These are phyloP conservation scores for Corticium candelabrum DNA, from an alignment of 37 sponge, comb jelly and placozoan species.

Conservation along the genomic window DNA sequence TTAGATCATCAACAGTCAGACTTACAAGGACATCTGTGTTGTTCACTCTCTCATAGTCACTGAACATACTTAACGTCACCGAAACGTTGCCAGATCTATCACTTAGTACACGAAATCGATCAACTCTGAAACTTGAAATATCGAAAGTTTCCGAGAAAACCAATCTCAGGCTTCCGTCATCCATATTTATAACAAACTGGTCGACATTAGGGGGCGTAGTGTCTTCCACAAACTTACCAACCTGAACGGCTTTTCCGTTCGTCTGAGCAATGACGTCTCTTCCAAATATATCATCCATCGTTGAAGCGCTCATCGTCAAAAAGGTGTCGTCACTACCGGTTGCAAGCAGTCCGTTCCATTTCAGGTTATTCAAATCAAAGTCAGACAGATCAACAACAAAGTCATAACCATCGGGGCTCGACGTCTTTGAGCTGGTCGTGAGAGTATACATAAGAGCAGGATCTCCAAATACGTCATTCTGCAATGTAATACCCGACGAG, in stretches of 20 bases:
- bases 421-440: constrained; percentile 26
- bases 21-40: not conserved
- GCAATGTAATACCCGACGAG: constrained; percentile 47
- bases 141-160: constrained; percentile 58
- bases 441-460: constrained; percentile 33
- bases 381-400: constrained; percentile 50
- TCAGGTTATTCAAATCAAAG: constrained; percentile 53
- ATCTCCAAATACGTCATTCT: constrained; percentile 38
- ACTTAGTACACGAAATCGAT: no score
- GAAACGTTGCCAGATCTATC: no score
- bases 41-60: no score
- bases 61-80: no score
- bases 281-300: constrained; percentile 54
- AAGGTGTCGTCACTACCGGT: constrained; percentile 50
- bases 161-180: constrained; percentile 37
- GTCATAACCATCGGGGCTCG: constrained; percentile 36
- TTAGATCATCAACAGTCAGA: not conserved
- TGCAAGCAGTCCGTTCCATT: constrained; percentile 35
- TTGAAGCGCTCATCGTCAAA: constrained; percentile 37
- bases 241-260: constrained; percentile 51
- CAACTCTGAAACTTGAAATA: not conserved
- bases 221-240: constrained; percentile 39
- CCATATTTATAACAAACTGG: constrained; percentile 47
- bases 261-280: constrained; percentile 41
- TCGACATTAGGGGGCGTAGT: constrained; percentile 37